phyloP scores from a whole-genome alignment of 2,888 invertebrate genomes.

The Nezara viridula region DNA sequence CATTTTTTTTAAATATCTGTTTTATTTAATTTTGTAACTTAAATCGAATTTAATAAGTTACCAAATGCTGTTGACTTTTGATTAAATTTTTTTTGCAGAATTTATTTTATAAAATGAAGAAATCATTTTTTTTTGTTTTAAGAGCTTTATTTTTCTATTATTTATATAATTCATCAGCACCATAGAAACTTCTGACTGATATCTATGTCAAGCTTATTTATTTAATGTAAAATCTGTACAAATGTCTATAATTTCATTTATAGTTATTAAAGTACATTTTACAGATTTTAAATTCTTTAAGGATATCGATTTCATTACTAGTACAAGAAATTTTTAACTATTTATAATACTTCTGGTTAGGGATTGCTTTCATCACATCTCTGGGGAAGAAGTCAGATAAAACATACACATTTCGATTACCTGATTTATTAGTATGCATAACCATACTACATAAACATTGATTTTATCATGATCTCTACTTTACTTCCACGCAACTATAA shows the following conservation, averaged over 20 bases:
- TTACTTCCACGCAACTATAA: too few species aligned
- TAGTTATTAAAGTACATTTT: background rate
- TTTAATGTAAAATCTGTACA: background rate
- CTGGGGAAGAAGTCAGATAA: too few species aligned
- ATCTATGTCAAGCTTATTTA: background rate
- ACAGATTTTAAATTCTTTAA: background rate
- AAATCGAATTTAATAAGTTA: slow-evolving; percentile 2
- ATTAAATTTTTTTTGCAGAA: slow-evolving; percentile 49
- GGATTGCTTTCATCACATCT: too few species aligned
- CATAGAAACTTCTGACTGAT: background rate
- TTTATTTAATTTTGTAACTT: slow-evolving; percentile 51
- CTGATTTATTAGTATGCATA: too few species aligned
- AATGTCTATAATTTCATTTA: background rate
- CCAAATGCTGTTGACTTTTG: slow-evolving; percentile 34
- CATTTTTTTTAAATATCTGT: slow-evolving; percentile 15
- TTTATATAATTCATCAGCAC: background rate
- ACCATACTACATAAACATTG: too few species aligned
- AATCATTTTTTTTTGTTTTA: background rate
- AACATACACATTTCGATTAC: too few species aligned
- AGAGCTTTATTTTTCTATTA: background rate
- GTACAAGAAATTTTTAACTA: too few species aligned
- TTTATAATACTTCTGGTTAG: too few species aligned
- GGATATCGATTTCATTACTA: too few species aligned
- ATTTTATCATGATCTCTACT: too few species aligned
- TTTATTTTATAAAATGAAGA: slow-evolving; percentile 42